Conservation (phyloP, 1,140 invertebrate species). For the Diuraphis noxia region DNA sequence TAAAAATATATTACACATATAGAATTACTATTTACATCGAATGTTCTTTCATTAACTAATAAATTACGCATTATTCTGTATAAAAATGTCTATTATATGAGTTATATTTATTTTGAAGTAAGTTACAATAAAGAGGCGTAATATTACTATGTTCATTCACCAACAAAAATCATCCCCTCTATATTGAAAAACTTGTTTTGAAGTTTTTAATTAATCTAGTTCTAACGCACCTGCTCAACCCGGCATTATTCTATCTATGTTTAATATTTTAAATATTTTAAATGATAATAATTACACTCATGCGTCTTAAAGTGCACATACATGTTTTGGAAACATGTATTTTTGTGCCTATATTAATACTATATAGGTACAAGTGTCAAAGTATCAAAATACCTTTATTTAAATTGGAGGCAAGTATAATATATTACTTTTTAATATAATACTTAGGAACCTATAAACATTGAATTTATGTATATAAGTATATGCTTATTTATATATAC, state of each 20-base stretch:
- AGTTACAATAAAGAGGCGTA: background rate
- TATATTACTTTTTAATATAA: background rate
- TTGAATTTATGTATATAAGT: background rate
- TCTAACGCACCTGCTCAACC: background rate
- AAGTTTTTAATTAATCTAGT: slow-evolving; percentile 36
- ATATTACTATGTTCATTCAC: background rate
- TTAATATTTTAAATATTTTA: background rate
- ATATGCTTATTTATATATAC: no score
- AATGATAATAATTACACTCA: background rate
- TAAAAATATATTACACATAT: background rate
- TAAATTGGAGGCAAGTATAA: background rate
- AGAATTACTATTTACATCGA: background rate
- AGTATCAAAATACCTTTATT: background rate
- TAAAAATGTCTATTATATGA: slow-evolving; percentile 11
- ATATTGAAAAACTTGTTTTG: background rate
- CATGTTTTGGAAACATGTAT: background rate
- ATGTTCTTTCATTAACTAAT: background rate
- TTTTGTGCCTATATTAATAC: background rate
- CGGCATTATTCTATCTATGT: background rate
- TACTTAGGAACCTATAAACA: background rate
- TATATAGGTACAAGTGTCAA: background rate
- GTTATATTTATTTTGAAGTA: background rate
- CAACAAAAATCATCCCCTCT: slow-evolving; percentile 13
- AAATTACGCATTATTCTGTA: background rate
- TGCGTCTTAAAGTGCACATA: background rate